Conservation (phyloP, 2,797 vertebrate genomes). For the Girardinus metallicus region DNA sequence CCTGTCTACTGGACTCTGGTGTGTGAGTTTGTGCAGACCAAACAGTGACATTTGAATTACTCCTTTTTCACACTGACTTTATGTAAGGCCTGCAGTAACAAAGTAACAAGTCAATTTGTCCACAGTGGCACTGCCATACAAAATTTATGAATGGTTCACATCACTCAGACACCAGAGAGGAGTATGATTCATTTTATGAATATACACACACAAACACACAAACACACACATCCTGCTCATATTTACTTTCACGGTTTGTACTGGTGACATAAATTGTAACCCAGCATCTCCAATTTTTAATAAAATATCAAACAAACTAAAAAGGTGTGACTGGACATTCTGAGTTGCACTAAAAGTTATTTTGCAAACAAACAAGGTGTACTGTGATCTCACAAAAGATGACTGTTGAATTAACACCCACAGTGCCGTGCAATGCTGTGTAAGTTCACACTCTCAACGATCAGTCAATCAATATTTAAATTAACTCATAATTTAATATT, state of each 20-base stretch:
- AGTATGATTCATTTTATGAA: slow-evolving; percentile 41
- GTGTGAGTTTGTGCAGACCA: slow-evolving; percentile 22
- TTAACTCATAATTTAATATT: neutral
- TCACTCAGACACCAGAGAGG: slow-evolving; percentile 37
- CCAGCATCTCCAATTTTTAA: neutral
- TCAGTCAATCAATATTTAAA: neutral
- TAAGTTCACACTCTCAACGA: neutral
- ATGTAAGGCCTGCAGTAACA: slow-evolving; percentile 30
- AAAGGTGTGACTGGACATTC: neutral
- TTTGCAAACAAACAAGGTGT: neutral
- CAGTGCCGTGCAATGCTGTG: neutral
- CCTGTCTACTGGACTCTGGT: neutral
- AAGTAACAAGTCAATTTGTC: slow-evolving; percentile 33
- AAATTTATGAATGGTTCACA: slow-evolving; percentile 51
- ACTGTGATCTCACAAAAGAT: neutral
- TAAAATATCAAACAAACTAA: neutral
- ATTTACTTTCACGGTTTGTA: slow-evolving; percentile 18
- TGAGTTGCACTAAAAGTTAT: neutral
- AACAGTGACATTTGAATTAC: slow-evolving; percentile 45
- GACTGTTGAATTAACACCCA: neutral
- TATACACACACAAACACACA: slow-evolving; percentile 3
- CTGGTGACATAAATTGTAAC: slow-evolving; percentile 4
- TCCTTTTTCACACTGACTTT: slow-evolving; percentile 57
- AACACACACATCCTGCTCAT: neutral
- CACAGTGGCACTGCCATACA: slow-evolving; percentile 42